Base-by-base conservation (phyloP, 2,113 vertebrate species). In the Catharus fuscescens region DNA sequence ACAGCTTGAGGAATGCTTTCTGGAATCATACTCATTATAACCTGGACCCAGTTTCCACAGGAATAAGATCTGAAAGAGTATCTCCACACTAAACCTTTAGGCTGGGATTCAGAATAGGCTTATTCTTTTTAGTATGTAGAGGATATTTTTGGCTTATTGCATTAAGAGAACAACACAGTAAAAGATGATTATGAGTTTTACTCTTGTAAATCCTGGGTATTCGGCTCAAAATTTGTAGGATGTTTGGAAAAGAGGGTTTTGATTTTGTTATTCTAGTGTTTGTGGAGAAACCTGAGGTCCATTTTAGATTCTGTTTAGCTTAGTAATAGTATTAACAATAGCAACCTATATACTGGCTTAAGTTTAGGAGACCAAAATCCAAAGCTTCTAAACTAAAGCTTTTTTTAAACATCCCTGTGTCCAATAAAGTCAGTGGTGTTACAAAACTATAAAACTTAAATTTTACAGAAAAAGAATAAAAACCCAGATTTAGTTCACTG, bases 61-160 rank as follows among this genome's bases (percentile, higher is more conserved):
- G 52, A 86, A 86, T 76, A 71, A 67, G n/a, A 53, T 67, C 18
- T 76, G 74, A 77, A 91, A 56, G 12, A 18, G 10, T 71, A 90
- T 86, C 85, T 88, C 52, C 50, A 53, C 3, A 2, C 84, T 96
- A 92, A 96, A 92, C 52, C 88, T 92, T 80, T 88, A 66, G 74
- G 64, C 47, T 53, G 40, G 28, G 90, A 88, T 93, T 94, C 76
- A 88, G 79, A 80, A 52, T 44, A 14, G 59, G 36, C 31, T 91
- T 79, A 67, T 48, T 69, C 32, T 73, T 91, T 91, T 88, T 67
- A 92, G 50, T 45, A 64, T 36, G 60, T 60, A 45, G 78, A 83
- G 60, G 82, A 48, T 77, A 86, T 78, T 74, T 95, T 88, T 88
- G 80, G 67, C 24, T 88, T 66, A 80, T 59, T 88, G 36, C 32